These are phyloP conservation scores for Hecatera dysodea DNA, from an alignment of 2,888 invertebrate genomes.

Conservation along the genomic window DNA sequence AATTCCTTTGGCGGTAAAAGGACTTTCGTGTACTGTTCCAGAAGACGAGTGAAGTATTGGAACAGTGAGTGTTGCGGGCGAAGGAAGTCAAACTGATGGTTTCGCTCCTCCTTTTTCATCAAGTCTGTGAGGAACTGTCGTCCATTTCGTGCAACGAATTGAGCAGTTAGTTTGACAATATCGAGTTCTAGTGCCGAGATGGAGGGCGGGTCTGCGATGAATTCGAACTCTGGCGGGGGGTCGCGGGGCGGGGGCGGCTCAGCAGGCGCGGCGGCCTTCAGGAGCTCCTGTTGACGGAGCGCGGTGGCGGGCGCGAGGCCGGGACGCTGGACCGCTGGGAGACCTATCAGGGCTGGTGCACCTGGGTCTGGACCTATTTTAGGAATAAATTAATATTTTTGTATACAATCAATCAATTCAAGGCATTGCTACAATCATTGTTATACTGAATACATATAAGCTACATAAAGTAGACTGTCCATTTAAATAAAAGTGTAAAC, in stretches of 20 bases:
- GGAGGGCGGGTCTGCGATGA: slow-evolving; percentile 99
- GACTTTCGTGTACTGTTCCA: slow-evolving; percentile 99
- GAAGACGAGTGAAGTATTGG: slow-evolving; percentile 98
- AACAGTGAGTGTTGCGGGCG: slow-evolving; percentile 99
- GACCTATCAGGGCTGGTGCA: slow-evolving; percentile 61
- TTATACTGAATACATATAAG: too few relatives aligned
- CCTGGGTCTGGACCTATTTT: slow-evolving; percentile 74
- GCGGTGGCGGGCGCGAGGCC: slow-evolving; percentile 94
- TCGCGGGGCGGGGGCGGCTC: slow-evolving; percentile 97
- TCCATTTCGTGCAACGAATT: slow-evolving; percentile 99
- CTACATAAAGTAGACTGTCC: too few relatives aligned
- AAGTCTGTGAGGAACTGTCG: slow-evolving; percentile 99
- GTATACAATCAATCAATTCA: too few relatives aligned
- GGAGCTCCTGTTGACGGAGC: slow-evolving; percentile 96
- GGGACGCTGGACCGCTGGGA: slow-evolving; percentile 76
- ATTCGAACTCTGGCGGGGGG: slow-evolving; percentile 97
- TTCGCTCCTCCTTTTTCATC: slow-evolving; percentile 99
- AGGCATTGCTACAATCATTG: too few relatives aligned
- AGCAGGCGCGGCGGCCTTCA: slow-evolving; percentile 96
- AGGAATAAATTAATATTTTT: background rate
- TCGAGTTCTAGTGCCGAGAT: slow-evolving; percentile 99
- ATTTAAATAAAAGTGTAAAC: too few relatives aligned
- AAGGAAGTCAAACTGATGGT: slow-evolving; percentile 99
- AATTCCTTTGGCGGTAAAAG: slow-evolving; percentile 98
- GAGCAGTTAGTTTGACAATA: slow-evolving; percentile 99